Evolutionary conservation across 1,140 invertebrate genomes (phyloP), one percentile per base, ranked within the genome.

Genomic region (Drosophila pruinosa): DNA sequence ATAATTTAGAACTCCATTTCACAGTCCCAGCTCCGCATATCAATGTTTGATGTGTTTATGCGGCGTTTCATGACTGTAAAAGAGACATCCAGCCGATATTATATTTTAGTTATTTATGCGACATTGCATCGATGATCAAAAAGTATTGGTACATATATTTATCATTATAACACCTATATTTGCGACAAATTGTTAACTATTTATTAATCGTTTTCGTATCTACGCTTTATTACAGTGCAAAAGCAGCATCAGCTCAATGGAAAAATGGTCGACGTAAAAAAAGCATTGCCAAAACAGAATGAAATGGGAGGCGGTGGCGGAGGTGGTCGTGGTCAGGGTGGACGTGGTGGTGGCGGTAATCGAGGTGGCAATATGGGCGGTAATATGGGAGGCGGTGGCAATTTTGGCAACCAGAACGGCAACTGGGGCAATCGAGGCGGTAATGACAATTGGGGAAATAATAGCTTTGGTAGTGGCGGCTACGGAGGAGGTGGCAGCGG

Each of bases 211-310:
- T 8, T 57, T 58, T 36, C 17, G 15, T 50, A 3, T 50, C 10
- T 7, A 31, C 19, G 4, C 68, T 53, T 70, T 48, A 47, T 90
- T 89, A 6, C 89, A 94, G 94, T 96, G 57, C 94, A 96, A 91
- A 94, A 94, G 61, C 94, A 93, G 70, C 96, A 97, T 81, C 94
- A 94, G 72, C 94, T 97, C 4, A 94, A 95, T 59, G 95, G 95
- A 7, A 95, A 95, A 78, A 93, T 94, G 56, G 93, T 97, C 2
- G 96, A 97, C 81, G 96, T 97, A 0, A 97, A 97, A 88, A 97
- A 97, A 90, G 96, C 95, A 2, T 71, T 95, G 28, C 94, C 94
- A 15, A 95, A 95, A 89, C 92, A 94, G 7, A 94, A 95, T 78
- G 95, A 95, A 92, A 93, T 93, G 22, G 93, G 94, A 54, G 81